A percentile compares a stretch with the other conserved stretches of the same genome.
phyloP scores from a whole-genome alignment of 2,113 vertebrate species.

The Passer montanus region DNA sequence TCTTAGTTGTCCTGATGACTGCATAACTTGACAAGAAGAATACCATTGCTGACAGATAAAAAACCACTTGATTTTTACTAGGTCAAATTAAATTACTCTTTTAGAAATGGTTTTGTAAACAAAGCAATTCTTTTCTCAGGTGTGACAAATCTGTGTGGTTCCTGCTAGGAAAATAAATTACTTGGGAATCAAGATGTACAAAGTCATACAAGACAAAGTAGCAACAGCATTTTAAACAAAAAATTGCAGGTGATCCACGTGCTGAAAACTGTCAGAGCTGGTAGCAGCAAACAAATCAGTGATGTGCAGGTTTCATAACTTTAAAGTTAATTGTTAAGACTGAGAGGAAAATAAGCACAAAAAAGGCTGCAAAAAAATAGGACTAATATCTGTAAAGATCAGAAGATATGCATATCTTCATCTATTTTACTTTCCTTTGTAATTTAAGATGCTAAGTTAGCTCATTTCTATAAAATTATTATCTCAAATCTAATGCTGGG shows the following conservation, averaged over 20 bases:
- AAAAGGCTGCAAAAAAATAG: neutral
- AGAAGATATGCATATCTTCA: neutral
- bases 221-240: neutral
- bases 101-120: neutral
- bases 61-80: neutral
- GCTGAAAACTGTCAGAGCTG: neutral
- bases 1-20: neutral
- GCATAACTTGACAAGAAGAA: slow-evolving; percentile 4
- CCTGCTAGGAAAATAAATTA: neutral
- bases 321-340: neutral
- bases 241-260: neutral
- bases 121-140: neutral
- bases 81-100: neutral
- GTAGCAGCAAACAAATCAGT: neutral
- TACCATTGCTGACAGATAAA: neutral
- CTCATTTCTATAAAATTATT: neutral
- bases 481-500: neutral
- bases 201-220: neutral
- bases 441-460: neutral
- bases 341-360: neutral
- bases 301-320: neutral
- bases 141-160: neutral
- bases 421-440: neutral
- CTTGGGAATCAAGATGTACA: neutral
- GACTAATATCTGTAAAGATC: neutral